A percentile compares a stretch with the other conserved stretches of the same genome.
Conservation (phyloP, 2,113 vertebrate genomes). For the Amia ocellicauda region DNA sequence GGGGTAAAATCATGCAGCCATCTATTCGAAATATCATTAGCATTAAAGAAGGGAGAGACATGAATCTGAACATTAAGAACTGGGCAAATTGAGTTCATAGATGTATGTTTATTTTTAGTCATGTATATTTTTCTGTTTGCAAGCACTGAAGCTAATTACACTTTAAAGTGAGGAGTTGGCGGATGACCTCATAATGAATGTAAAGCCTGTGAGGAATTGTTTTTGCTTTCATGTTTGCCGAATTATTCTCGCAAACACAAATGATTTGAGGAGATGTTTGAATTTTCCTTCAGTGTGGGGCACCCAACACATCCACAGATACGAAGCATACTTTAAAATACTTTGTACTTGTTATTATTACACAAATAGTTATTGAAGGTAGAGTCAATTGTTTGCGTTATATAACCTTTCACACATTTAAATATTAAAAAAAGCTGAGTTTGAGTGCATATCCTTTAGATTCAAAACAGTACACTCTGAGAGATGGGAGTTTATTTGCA, state of each 20-base stretch:
- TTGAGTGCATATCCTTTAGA: not conserved
- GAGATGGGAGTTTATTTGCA: slow-evolving; percentile 36
- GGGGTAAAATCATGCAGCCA: not conserved
- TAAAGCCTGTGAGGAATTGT: not conserved
- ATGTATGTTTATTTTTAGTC: not conserved
- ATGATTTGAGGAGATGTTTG: not conserved
- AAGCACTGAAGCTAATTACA: not conserved
- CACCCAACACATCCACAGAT: no score
- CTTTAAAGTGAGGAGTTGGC: slow-evolving; percentile 7
- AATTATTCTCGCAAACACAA: not conserved
- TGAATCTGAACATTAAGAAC: not conserved
- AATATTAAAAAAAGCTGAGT: no score
- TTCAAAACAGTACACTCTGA: slow-evolving; percentile 13
- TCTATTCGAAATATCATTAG: not conserved
- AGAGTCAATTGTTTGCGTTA: no score
- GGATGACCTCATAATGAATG: no score
- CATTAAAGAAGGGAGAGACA: not conserved
- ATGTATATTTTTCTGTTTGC: not conserved
- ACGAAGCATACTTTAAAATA: no score
- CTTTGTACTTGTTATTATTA: no score
- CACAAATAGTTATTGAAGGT: no score
- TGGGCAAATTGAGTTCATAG: not conserved
- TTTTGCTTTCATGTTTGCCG: not conserved
- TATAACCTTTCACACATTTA: no score
- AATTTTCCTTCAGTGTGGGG: not conserved